A percentile compares a stretch with the other conserved stretches of the same genome.
Evolutionary conservation across 2,888 invertebrate genomes (phyloP).

Genomic region (Aromia moschata): DNA sequence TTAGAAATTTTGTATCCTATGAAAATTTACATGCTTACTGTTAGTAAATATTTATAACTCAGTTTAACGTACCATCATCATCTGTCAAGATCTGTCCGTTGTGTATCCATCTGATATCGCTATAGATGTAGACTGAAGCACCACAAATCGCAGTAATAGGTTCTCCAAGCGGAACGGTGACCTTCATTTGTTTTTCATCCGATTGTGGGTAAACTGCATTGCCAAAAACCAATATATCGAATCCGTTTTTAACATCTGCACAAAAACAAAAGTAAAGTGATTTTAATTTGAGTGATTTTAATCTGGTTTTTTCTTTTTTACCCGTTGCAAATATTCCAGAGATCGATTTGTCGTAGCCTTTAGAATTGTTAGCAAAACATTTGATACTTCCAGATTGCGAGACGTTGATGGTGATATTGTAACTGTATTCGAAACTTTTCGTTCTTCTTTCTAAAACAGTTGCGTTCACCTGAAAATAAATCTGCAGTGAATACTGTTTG

Average conservation of each 20-base stretch:
- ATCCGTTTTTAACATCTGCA: conserved; percentile 65
- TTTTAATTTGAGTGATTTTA: background rate
- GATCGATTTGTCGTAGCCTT: conserved; percentile 51
- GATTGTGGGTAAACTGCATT: conserved; percentile 58
- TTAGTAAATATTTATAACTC: conserved; percentile 17
- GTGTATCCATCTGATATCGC: conserved; percentile 65
- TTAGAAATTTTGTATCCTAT: conserved; percentile 30
- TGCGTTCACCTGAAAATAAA: conserved; percentile 38
- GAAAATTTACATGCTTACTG: conserved; percentile 20
- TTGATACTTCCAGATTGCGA: conserved; percentile 61
- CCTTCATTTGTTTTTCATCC: conserved; percentile 37
- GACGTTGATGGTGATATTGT: conserved; percentile 60
- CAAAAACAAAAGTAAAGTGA: conserved; percentile 30
- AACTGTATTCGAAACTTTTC: conserved; percentile 47
- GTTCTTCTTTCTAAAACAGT: conserved; percentile 3
- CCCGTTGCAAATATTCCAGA: conserved; percentile 47
- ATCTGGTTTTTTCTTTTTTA: conserved; percentile 34
- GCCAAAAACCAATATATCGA: conserved; percentile 62
- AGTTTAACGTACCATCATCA: conserved; percentile 28
- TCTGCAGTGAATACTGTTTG: too few species aligned
- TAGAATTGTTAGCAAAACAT: conserved; percentile 62
- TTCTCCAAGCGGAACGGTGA: conserved; percentile 66
- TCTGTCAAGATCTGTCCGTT: conserved; percentile 16
- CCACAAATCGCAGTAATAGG: conserved; percentile 68
- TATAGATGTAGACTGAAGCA: conserved; percentile 67